Base-by-base conservation (phyloP, 1,140 invertebrate genomes). In the Araneus ventricosus region DNA sequence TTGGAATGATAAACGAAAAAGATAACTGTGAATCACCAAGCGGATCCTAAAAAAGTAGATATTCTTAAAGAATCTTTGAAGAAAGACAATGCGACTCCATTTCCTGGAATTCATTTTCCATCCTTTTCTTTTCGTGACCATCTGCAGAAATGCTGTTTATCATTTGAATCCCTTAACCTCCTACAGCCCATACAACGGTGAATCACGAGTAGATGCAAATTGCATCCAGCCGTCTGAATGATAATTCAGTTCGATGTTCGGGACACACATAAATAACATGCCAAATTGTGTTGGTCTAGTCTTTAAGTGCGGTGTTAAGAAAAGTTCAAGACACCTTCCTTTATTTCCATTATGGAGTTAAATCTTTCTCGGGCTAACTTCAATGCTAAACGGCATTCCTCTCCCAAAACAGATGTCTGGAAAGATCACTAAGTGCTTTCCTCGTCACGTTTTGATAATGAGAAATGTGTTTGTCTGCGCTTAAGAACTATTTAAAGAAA, bases 201-300 rank as follows among this genome's bases (percentile, higher is more conserved):
- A 37, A 75, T 75, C 70, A 75, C 34, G 70, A 75, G 17, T 75
- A 34, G 27, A 75, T 75, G 70, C 34, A 75, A 75, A 75, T 75
- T 75, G 30, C 70, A 63, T 52, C 45, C 45, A 75, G 70, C 17
- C 30, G 22, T 75, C 34, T 34, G 34, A 75, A 75, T 75, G 30
- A 37, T 75, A 75, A 75, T 75, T 75, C 70, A 75, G 70, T 75
- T 37, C 30, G 34, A 17, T 17, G 14, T 34, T 75, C 70, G 70
- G 37, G 34, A 34, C 27, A 22, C 3, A 37, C 70, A 37, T 75
- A 75, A 75, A 75, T 75, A 75, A 75, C 27, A 75, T 34, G 70
- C 20, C 20, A 37, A 75, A 75, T 30, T 75, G 70, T 37, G 70
- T 75, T 20, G 70, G 17, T 75, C 70, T 75, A 8, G 30, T 30